These are phyloP conservation scores for Dolomedes plantarius DNA, from an alignment of 2,888 invertebrate genomes.

Conservation along the genomic window DNA sequence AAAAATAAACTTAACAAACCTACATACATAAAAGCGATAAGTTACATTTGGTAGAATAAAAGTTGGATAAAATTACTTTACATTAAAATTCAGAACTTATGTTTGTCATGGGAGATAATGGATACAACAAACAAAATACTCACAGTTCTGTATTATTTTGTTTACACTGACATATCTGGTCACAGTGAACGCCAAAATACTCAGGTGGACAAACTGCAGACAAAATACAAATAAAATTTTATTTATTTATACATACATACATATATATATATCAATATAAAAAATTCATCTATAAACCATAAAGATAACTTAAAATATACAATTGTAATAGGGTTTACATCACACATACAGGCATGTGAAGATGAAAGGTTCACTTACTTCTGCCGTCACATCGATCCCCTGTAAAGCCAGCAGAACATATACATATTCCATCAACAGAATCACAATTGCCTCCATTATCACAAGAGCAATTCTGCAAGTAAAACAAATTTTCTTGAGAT, in stretches of 20 bases:
- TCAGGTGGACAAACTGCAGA: constrained; percentile 75
- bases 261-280: too few species aligned
- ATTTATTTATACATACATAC: not conserved
- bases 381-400: constrained; percentile 74
- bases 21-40: too few species aligned
- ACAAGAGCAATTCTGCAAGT: constrained; percentile 83
- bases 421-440: constrained; percentile 88
- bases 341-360: too few species aligned
- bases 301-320: too few species aligned
- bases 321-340: too few species aligned
- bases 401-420: constrained; percentile 85
- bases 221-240: not conserved
- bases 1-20: too few species aligned
- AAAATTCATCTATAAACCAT: too few species aligned
- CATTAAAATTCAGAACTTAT: too few species aligned
- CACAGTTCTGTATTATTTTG: constrained; percentile 66
- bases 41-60: too few species aligned
- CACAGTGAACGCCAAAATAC: constrained; percentile 76
- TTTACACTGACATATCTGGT: constrained; percentile 75
- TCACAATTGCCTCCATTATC: constrained; percentile 91
- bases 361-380: constrained; percentile 65
- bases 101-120: too few species aligned
- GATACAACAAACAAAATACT: constrained; percentile 20
- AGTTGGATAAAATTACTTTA: too few species aligned
- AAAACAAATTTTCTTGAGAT: too few species aligned